A percentile compares a stretch with the other conserved stretches of the same genome.
Conservation (phyloP, 2,113 vertebrate genomes). For the Paramormyrops kingsleyae region DNA sequence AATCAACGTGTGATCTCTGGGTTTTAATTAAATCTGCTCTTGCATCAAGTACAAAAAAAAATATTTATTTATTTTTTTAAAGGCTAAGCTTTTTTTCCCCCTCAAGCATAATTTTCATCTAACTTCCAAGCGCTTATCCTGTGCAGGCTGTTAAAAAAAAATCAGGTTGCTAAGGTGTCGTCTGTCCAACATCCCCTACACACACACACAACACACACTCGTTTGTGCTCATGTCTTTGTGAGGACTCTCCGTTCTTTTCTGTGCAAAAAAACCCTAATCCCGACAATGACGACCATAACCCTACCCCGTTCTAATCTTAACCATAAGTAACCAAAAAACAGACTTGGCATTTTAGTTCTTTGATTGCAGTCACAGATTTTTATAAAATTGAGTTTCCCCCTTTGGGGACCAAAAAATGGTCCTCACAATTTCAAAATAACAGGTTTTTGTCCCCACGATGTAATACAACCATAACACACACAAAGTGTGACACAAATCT, state of each 20-base stretch:
- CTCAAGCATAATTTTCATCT: background rate
- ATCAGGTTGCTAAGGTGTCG: background rate
- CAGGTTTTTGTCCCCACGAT: background rate
- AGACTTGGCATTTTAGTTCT: background rate
- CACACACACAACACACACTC: background rate
- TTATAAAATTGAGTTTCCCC: background rate
- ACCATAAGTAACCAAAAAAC: background rate
- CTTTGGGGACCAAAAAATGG: background rate
- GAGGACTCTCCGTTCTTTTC: background rate
- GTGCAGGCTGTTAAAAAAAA: background rate
- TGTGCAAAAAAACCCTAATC: background rate
- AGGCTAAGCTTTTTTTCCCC: background rate
- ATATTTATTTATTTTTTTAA: background rate
- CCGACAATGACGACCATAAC: background rate
- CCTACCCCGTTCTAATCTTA: background rate
- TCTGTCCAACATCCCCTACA: background rate
- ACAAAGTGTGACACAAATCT: background rate
- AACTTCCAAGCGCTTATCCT: background rate
- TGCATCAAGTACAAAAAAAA: background rate
- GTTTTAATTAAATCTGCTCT: background rate
- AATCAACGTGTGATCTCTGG: background rate
- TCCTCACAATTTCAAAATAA: background rate
- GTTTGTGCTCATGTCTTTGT: background rate
- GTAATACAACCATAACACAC: background rate
- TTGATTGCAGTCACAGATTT: background rate